Percentiles rank a stretch among this genome's conserved stretches.
Evolutionary conservation across 2,888 invertebrate genomes (phyloP).

Genomic region (Crioceris asparagi): DNA sequence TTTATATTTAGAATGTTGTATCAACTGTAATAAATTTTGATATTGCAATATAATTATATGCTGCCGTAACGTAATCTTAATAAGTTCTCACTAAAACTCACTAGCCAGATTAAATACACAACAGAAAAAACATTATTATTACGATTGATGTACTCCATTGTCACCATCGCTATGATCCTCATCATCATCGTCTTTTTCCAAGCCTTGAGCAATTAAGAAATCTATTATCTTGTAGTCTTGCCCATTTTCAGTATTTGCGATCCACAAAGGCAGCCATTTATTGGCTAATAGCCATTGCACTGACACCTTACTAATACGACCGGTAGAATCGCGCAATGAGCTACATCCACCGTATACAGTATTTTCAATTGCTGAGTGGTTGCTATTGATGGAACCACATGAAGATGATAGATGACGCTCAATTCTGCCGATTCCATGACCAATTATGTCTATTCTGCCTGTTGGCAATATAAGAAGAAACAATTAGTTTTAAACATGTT

Average conservation of each 20-base stretch:
- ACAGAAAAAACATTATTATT: too few relatives aligned
- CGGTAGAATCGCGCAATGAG: constrained; percentile 27
- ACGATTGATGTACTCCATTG: too few relatives aligned
- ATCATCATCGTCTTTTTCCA: constrained; percentile 26
- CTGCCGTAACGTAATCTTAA: too few relatives aligned
- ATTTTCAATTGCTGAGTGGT: constrained; percentile 37
- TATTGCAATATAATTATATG: too few relatives aligned
- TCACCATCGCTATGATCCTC: constrained; percentile 15
- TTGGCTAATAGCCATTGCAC: constrained; percentile 57
- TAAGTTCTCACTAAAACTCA: too few relatives aligned
- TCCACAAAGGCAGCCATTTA: constrained; percentile 55
- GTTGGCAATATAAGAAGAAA: too few relatives aligned
- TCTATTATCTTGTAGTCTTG: constrained; percentile 26
- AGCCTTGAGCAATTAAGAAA: constrained; percentile 31
- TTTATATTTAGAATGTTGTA: too few relatives aligned
- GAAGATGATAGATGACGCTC: constrained; percentile 53
- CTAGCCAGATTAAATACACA: too few relatives aligned
- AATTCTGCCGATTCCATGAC: constrained; percentile 37
- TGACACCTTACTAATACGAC: constrained; percentile 49
- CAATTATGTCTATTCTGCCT: constrained; percentile 46
- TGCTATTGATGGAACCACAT: constrained; percentile 47
- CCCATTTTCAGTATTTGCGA: constrained; percentile 44
- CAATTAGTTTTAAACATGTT: too few relatives aligned
- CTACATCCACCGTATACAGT: neutral
- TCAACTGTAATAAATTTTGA: too few relatives aligned